Conservation (phyloP, 2,797 vertebrate species). For the Tokudaia muenninki region DNA sequence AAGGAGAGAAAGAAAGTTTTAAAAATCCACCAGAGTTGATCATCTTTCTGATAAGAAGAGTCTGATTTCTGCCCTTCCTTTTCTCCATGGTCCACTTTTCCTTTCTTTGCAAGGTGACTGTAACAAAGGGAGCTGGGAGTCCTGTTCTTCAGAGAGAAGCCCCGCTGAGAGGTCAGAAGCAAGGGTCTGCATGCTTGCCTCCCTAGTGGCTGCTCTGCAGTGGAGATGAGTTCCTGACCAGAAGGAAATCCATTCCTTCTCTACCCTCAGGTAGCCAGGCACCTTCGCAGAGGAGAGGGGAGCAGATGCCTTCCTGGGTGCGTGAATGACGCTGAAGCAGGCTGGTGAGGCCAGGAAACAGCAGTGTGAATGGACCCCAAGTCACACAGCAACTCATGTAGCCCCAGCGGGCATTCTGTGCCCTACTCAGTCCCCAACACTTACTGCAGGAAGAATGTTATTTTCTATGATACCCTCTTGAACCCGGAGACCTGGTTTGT, state of each 20-base stretch:
- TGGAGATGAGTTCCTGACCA: background rate
- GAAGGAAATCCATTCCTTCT: background rate
- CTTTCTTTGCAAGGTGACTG: background rate
- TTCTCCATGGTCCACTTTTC: background rate
- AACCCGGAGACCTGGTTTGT: background rate
- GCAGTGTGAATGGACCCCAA: background rate
- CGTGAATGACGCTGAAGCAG: background rate
- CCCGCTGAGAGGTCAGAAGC: background rate
- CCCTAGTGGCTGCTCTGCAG: background rate
- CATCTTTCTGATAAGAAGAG: background rate
- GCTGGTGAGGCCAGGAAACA: background rate
- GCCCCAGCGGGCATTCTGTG: background rate
- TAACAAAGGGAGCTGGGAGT: background rate
- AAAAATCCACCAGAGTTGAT: background rate
- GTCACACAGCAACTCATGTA: background rate
- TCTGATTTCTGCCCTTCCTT: slow-evolving; percentile 44
- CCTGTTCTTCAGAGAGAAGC: background rate
- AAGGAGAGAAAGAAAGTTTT: slow-evolving; percentile 50
- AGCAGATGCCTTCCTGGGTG: background rate
- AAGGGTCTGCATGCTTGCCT: background rate
- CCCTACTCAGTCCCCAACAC: background rate
- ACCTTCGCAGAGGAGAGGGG: background rate
- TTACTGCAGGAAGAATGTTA: background rate
- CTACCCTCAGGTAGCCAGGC: background rate
- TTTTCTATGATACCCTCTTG: background rate